Base-by-base conservation (phyloP, 2,113 vertebrate genomes). In the Toxotes chatareus region DNA sequence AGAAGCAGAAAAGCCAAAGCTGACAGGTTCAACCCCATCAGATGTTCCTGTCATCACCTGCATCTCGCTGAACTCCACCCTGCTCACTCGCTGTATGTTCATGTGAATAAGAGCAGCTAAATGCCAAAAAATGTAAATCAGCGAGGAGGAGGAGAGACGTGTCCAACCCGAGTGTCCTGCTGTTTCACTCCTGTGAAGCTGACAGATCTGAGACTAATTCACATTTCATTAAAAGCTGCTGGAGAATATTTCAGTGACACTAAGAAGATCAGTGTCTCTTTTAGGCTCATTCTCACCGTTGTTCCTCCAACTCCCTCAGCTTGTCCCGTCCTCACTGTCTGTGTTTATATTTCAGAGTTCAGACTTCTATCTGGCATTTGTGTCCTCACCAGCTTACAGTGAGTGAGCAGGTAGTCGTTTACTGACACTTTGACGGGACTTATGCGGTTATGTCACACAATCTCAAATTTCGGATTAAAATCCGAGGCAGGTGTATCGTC, bases 231-330 rank as follows among this genome's bases (percentile, higher is more conserved):
- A 65, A 77, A 73, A 62, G 21, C 5, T 19, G 1, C 10, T 7
- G n/a, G 2, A n/a, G 36, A 56, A 72, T 23, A 72, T 64, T 62
- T 79, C 0, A 21, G 13, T 21, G 76, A 83, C 69, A 34, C 23
- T 74, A 78, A 86, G 82, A 69, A 60, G 82, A 81, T 89, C 61
- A 69, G 1, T 10, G 73, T 83, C 77, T 80, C 53, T 49, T n/a
- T 70, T 4, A 0, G 21, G 23, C 16, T 78, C 10, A 32, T 6
- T 46, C 7, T 49, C 16, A 0, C 23, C 32, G 27, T 53, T 44
- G 10, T 23, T 64, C 17, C 38, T 65, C 5, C 42, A 3, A 42
- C 42, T 5, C 2, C 14, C 23, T 79, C 17, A 42, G 1, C 62
- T 62, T 36, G 64, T 44, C 23, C 21, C 61, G 32, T 19, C 44